Evolutionary conservation across 2,797 vertebrate species (phyloP).

Genomic region (Menidia menidia): DNA sequence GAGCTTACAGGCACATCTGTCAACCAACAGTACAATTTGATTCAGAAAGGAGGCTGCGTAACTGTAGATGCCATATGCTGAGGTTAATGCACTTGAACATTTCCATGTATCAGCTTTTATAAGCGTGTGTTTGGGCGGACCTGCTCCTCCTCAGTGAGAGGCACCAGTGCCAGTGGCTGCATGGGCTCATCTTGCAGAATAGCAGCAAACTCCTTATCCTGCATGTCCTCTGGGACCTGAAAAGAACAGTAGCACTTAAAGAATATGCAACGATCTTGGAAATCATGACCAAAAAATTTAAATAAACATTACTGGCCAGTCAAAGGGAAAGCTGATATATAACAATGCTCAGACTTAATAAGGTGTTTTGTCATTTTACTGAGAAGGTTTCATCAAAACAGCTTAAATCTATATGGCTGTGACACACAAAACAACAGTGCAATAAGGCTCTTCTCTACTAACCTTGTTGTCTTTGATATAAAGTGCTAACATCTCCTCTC

Average conservation of each 20-base stretch:
- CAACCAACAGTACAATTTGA: conserved; percentile 23
- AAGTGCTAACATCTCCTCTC: conserved; percentile 98
- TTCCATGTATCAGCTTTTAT: conserved; percentile 17
- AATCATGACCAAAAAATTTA: neutral
- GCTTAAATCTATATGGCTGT: neutral
- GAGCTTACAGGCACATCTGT: conserved; percentile 47
- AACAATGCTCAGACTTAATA: neutral
- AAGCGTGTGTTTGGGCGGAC: conserved; percentile 63
- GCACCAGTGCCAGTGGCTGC: conserved; percentile 91
- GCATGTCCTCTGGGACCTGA: conserved; percentile 93
- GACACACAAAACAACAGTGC: neutral
- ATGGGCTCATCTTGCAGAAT: conserved; percentile 93
- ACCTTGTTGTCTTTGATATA: conserved; percentile 96
- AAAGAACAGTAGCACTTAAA: conserved; percentile 1
- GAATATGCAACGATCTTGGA: neutral
- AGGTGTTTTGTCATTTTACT: neutral
- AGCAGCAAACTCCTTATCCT: conserved; percentile 93
- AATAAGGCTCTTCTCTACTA: conserved; percentile 3
- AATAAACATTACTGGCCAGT: too few relatives aligned
- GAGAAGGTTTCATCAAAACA: neutral
- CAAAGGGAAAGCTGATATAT: neutral
- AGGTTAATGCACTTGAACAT: neutral
- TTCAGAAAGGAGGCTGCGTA: neutral
- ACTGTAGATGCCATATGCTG: neutral
- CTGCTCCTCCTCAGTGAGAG: conserved; percentile 95